Conservation (phyloP, 2,888 invertebrate genomes). For the Cartodere bifasciata region DNA sequence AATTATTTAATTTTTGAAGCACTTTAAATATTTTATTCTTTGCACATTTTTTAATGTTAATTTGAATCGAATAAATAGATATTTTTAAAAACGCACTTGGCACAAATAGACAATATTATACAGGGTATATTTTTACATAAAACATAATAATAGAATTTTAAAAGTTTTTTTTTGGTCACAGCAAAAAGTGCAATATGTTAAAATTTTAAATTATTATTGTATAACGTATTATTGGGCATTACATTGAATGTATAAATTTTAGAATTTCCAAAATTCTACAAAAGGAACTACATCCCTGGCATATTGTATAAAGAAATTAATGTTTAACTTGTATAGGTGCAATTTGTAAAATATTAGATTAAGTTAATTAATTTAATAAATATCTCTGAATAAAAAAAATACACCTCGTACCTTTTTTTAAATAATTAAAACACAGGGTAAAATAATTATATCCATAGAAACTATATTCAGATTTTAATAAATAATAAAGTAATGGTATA, state of each 20-base stretch:
- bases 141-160: conserved; percentile 9
- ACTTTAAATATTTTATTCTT: conserved; percentile 20
- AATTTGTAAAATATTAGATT: conserved; percentile 35
- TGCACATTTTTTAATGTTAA: conserved; percentile 11
- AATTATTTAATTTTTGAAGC: conserved; percentile 5
- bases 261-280: conserved; percentile 22
- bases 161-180: no score
- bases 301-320: conserved; percentile 33
- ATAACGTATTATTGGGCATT: conserved; percentile 14
- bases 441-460: conserved; percentile 32
- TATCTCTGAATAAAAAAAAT: conserved; percentile 23
- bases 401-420: conserved; percentile 31
- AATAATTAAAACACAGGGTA: conserved; percentile 30
- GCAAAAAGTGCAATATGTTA: conserved; percentile 18
- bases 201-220: conserved; percentile 12
- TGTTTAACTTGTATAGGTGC: conserved; percentile 35
- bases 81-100: conserved; percentile 7
- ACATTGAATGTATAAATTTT: conserved; percentile 15
- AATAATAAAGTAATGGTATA: conserved; percentile 14
- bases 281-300: conserved; percentile 37
- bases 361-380: conserved; percentile 24
- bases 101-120: conserved; percentile 20
- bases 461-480: conserved; percentile 28
- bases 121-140: conserved; percentile 23
- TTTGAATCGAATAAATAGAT: conserved; percentile 3